Evolutionary conservation across 1,140 invertebrate genomes (phyloP).

Genomic region (Formica selysi): DNA sequence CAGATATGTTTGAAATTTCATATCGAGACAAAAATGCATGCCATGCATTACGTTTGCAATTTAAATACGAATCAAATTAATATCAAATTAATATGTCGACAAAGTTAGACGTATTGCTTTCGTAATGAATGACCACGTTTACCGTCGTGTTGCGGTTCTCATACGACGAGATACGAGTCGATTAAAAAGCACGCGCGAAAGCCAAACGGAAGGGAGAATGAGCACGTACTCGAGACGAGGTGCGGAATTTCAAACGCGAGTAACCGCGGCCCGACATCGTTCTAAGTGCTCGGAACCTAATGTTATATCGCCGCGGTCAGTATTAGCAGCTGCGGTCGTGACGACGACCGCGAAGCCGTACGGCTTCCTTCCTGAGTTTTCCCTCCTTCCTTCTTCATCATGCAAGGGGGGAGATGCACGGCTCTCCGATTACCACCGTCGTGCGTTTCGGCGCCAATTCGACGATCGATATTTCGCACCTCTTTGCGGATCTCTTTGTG

Average conservation of each 20-base stretch:
- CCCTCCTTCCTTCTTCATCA: not conserved
- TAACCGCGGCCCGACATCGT: slow-evolving; percentile 54
- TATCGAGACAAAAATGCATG: too few relatives aligned
- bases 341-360: slow-evolving; percentile 48
- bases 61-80: not conserved
- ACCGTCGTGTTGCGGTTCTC: slow-evolving; percentile 21
- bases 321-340: slow-evolving; percentile 66
- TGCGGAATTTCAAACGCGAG: slow-evolving; percentile 79
- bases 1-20: too few relatives aligned
- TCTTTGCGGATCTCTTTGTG: not conserved
- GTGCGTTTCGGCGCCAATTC: not conserved
- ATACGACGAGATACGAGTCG: slow-evolving; percentile 13
- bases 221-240: slow-evolving; percentile 74
- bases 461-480: slow-evolving; percentile 13
- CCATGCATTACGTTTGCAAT: not conserved
- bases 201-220: slow-evolving; percentile 67
- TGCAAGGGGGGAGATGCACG: not conserved
- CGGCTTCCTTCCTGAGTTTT: slow-evolving; percentile 65
- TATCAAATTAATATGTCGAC: not conserved
- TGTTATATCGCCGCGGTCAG: slow-evolving; percentile 69
- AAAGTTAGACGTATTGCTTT: not conserved
- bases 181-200: slow-evolving; percentile 30
- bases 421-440: not conserved
- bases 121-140: not conserved
- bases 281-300: slow-evolving; percentile 63